Evolutionary conservation across 92 coral and sea anemone species (phyloP).

Genomic region (Siderastrea radians): DNA sequence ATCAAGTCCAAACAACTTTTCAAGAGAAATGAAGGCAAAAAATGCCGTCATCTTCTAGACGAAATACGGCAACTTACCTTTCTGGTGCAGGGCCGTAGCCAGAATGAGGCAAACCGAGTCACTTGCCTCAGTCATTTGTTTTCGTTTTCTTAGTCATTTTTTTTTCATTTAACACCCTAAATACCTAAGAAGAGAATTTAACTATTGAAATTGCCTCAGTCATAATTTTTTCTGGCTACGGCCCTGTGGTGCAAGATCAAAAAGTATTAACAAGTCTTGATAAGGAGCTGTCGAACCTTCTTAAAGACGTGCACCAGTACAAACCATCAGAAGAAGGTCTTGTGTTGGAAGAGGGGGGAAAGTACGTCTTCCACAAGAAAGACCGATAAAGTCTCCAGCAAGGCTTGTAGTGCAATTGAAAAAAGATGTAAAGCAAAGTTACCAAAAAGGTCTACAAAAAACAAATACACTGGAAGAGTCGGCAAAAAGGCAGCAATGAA

Average conservation of each 20-base stretch:
- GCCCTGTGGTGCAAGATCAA: not conserved
- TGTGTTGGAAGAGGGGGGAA: constrained; percentile 9
- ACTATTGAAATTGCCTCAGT: no score
- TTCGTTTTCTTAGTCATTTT: no score
- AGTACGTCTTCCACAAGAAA: not conserved
- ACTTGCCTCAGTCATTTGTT: no score
- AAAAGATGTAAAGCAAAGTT: not conserved
- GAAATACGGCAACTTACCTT: constrained; percentile 5
- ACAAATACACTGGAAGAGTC: constrained; percentile 39
- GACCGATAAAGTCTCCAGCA: not conserved
- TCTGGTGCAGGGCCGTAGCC: not conserved
- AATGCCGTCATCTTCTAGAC: constrained; percentile 7
- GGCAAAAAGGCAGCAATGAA: constrained; percentile 40
- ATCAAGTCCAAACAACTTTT: not conserved
- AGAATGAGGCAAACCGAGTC: no score
- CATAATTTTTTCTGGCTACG: no score
- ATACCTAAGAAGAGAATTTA: no score
- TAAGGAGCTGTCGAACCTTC: not conserved
- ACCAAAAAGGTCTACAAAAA: constrained; percentile 2
- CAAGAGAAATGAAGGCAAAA: not conserved
- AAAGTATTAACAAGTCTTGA: not conserved
- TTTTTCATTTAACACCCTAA: no score
- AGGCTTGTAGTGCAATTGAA: not conserved
- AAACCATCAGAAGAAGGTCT: constrained; percentile 33
- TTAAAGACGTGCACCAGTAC: not conserved